Percentiles rank a stretch among this genome's conserved stretches.
Evolutionary conservation across 1,140 invertebrate species (phyloP).

Genomic region (Cydia pomonella): DNA sequence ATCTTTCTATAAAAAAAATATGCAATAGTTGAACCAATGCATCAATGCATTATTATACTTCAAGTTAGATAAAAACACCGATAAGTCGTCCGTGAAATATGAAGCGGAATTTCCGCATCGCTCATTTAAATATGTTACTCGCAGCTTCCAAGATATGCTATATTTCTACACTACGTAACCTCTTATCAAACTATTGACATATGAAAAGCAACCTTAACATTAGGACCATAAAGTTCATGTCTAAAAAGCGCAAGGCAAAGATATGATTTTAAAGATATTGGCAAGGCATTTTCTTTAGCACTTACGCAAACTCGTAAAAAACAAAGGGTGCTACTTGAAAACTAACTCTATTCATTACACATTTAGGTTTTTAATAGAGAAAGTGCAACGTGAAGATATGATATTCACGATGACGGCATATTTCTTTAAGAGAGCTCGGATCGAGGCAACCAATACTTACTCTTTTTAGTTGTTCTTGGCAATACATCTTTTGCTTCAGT

Average conservation of each 20-base stretch:
- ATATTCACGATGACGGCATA: neutral
- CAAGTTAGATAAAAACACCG: neutral
- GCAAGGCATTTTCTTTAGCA: neutral
- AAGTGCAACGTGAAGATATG: neutral
- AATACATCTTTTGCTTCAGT: neutral
- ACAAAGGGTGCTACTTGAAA: neutral
- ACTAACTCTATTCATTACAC: neutral
- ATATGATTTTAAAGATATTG: neutral
- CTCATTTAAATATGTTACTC: neutral
- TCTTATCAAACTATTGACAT: neutral
- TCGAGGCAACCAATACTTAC: neutral
- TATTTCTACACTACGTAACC: neutral
- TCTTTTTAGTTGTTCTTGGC: neutral
- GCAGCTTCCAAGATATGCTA: neutral
- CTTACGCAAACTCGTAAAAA: neutral
- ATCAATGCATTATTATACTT: neutral
- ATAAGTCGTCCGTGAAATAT: neutral
- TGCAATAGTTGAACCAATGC: neutral
- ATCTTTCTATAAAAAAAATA: no score
- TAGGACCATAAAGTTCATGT: neutral
- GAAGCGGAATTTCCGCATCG: neutral
- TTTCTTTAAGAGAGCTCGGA: neutral
- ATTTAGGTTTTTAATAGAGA: neutral
- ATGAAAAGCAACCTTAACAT: neutral
- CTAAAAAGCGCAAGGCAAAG: neutral